phyloP scores from a whole-genome alignment of 2,113 vertebrate species.

The Trochalopteron elliotii region DNA sequence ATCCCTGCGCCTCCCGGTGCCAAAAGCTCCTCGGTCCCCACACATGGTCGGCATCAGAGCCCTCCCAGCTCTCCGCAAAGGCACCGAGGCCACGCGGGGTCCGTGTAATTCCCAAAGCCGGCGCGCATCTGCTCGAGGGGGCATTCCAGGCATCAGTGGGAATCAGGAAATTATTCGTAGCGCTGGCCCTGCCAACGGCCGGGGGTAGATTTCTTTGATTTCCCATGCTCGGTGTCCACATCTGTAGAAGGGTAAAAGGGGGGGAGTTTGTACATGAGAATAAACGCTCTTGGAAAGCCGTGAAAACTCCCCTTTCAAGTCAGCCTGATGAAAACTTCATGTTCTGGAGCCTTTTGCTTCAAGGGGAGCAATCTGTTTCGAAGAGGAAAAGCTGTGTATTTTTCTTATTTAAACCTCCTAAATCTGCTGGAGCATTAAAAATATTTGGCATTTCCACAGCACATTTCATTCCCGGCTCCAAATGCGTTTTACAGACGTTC shows the following conservation, averaged over 20 bases:
- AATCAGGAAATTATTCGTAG: constrained; percentile 31
- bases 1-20: neutral
- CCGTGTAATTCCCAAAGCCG: constrained; percentile 28
- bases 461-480: constrained; percentile 63
- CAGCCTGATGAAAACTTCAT: constrained; percentile 63
- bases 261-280: neutral
- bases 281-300: constrained; percentile 21
- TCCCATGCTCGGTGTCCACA: constrained; percentile 44
- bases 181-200: constrained; percentile 15
- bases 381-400: constrained; percentile 45
- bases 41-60: neutral
- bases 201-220: constrained; percentile 42
- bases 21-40: neutral
- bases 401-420: constrained; percentile 66
- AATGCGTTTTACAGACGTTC: constrained; percentile 57
- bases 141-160: neutral
- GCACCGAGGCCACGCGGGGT: neutral
- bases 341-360: constrained; percentile 48
- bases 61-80: neutral
- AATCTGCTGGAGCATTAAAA: constrained; percentile 65
- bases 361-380: constrained; percentile 54
- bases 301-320: constrained; percentile 59
- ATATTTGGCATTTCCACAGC: constrained; percentile 68
- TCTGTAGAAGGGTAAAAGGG: neutral
- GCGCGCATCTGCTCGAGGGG: neutral